phyloP scores from a whole-genome alignment of 2,888 invertebrate species.

The Cephus sareptanus region DNA sequence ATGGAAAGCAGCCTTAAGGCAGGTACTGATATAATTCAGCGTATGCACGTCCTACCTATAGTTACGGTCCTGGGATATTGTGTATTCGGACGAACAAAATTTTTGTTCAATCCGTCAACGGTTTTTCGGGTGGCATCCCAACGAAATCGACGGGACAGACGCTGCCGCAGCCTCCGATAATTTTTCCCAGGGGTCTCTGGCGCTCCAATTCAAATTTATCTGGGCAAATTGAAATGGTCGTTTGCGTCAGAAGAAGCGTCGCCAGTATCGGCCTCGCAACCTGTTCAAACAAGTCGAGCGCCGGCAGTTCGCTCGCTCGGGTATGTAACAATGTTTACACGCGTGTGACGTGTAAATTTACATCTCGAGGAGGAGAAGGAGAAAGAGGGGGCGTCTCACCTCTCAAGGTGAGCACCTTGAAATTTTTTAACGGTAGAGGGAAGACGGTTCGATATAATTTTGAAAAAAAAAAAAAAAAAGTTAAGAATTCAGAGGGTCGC shows the following conservation, averaged over 20 bases:
- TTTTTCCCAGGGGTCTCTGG: background rate
- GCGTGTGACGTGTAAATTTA: slow-evolving; percentile 12
- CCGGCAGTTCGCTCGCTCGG: slow-evolving; percentile 5
- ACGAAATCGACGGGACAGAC: background rate
- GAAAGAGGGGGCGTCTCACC: background rate
- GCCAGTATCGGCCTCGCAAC: background rate
- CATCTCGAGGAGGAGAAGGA: background rate
- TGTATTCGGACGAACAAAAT: too few species aligned
- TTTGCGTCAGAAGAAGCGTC: slow-evolving; percentile 1
- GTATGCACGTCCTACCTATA: too few species aligned
- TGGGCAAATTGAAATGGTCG: background rate
- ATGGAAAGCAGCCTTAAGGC: too few species aligned
- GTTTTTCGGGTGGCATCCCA: background rate
- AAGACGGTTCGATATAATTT: too few species aligned
- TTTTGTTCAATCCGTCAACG: background rate
- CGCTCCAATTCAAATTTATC: background rate
- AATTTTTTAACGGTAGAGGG: background rate
- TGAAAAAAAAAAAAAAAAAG: background rate
- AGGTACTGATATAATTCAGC: too few species aligned
- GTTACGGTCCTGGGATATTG: too few species aligned
- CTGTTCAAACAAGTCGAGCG: background rate
- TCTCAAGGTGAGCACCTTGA: background rate
- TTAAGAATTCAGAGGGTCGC: background rate
- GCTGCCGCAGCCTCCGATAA: background rate
- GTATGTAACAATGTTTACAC: slow-evolving; percentile 16